Percentiles rank a stretch among this genome's conserved stretches.
These are phyloP conservation scores for Tautogolabrus adspersus DNA, from an alignment of 2,113 vertebrate genomes.

Conservation along the genomic window DNA sequence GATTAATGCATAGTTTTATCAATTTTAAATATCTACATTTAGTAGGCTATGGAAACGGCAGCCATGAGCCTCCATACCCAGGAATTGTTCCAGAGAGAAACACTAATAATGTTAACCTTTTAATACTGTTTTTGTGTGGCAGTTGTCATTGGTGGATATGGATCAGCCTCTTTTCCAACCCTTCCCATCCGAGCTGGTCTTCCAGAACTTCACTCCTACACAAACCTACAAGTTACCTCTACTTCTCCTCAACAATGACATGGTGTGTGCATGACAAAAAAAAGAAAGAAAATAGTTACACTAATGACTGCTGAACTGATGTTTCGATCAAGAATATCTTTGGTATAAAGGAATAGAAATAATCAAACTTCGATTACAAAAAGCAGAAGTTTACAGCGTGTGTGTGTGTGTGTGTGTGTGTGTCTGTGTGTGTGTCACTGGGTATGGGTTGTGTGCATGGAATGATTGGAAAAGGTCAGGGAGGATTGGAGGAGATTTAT, in stretches of 20 bases:
- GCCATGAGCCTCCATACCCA: too few relatives aligned
- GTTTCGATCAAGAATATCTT: background rate
- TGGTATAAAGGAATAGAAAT: constrained; percentile 1
- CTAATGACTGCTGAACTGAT: background rate
- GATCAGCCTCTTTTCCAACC: constrained; percentile 88
- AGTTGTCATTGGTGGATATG: constrained; percentile 82
- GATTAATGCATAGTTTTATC: too few relatives aligned
- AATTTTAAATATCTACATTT: too few relatives aligned
- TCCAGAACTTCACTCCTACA: constrained; percentile 86
- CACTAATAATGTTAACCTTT: too few relatives aligned
- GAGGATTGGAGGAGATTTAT: constrained; percentile 26
- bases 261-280: constrained; percentile 71
- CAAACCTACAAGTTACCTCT: constrained; percentile 86
- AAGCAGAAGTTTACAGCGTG: too few relatives aligned
- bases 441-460: constrained; percentile 3
- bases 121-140: constrained; percentile 17
- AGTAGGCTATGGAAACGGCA: too few relatives aligned
- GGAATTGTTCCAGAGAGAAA: too few relatives aligned
- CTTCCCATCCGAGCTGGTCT: constrained; percentile 89
- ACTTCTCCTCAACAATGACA: constrained; percentile 87
- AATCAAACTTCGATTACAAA: too few relatives aligned
- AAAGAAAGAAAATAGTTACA: background rate
- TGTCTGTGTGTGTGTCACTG: background rate
- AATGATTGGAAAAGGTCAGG: constrained; percentile 30
- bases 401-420: constrained; percentile 1